Conservation (phyloP, 92 coral and sea anemone genomes). For the Epizoanthus scotinus region DNA sequence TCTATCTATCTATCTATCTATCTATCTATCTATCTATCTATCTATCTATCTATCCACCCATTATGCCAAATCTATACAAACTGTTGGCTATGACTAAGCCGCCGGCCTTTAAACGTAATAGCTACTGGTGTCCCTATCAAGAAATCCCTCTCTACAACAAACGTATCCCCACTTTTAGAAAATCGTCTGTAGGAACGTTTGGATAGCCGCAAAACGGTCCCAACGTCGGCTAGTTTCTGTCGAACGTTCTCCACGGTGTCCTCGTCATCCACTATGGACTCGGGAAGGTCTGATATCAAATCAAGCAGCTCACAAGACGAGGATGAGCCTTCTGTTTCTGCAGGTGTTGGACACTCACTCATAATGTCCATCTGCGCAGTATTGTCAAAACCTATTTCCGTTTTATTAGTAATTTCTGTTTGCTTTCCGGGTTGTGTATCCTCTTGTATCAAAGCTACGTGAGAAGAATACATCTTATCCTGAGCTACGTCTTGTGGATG, state of each 20-base stretch:
- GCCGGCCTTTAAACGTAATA: slow-evolving; percentile 52
- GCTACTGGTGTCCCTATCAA: slow-evolving; percentile 66
- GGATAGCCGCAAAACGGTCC: slow-evolving; percentile 71
- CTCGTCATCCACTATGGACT: slow-evolving; percentile 85
- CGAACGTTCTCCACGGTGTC: slow-evolving; percentile 73
- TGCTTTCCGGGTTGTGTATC: neutral
- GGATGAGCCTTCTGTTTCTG: slow-evolving; percentile 20
- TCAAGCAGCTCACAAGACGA: slow-evolving; percentile 57
- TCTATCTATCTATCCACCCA: too few relatives aligned
- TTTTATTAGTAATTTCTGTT: neutral
- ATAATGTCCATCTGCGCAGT: slow-evolving; percentile 49
- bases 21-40: too few relatives aligned
- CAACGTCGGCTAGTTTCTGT: slow-evolving; percentile 71
- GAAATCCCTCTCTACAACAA: slow-evolving; percentile 71
- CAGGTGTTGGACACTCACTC: slow-evolving; percentile 62
- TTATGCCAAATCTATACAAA: neutral
- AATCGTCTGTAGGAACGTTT: slow-evolving; percentile 75
- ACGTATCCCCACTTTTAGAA: slow-evolving; percentile 78
- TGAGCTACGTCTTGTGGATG: slow-evolving; percentile 31
- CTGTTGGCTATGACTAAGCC: slow-evolving; percentile 16
- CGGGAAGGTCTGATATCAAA: slow-evolving; percentile 76
- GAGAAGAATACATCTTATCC: slow-evolving; percentile 11
- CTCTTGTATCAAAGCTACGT: neutral
- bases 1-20: too few relatives aligned
- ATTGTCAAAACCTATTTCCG: neutral